phyloP scores from a whole-genome alignment of 2,888 invertebrate species.

The Brachyopa scutellaris region DNA sequence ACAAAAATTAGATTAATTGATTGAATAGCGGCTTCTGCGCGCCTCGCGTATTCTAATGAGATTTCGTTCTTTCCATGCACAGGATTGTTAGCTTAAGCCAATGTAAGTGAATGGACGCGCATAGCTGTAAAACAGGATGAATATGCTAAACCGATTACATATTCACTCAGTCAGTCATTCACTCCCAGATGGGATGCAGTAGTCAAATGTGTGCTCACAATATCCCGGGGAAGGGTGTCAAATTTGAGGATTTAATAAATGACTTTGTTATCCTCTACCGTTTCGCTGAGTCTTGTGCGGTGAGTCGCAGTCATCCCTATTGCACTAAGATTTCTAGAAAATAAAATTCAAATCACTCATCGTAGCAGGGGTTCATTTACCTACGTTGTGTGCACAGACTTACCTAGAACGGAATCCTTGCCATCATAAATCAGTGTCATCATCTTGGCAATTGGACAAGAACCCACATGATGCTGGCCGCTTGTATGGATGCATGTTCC shows the following conservation, averaged over 20 bases:
- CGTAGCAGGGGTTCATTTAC: conserved; percentile 65
- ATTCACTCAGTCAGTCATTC: conserved; percentile 44
- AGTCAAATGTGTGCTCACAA: conserved; percentile 25
- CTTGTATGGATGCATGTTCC: conserved; percentile 49
- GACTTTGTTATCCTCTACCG: conserved; percentile 67
- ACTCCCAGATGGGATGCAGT: conserved; percentile 47
- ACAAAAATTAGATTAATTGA: conserved; percentile 71
- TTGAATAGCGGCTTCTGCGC: conserved; percentile 57
- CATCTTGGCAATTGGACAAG: conserved; percentile 45
- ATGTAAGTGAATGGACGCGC: conserved; percentile 59
- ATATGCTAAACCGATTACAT: conserved; percentile 71
- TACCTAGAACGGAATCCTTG: conserved; percentile 20
- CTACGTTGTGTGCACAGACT: neutral
- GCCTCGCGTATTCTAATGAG: conserved; percentile 54
- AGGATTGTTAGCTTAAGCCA: conserved; percentile 14
- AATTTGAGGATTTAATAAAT: conserved; percentile 70
- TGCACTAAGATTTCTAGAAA: conserved; percentile 47
- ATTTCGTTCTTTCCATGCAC: conserved; percentile 57
- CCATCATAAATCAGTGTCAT: conserved; percentile 70
- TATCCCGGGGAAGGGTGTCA: conserved; percentile 63
- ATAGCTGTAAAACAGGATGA: conserved; percentile 67
- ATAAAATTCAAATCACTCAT: conserved; percentile 71
- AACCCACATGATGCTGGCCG: conserved; percentile 59
- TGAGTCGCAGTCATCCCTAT: no score
- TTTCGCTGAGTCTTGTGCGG: neutral